Evolutionary conservation across 2,113 vertebrate species (phyloP).

Genomic region (Tragulus kanchil): DNA sequence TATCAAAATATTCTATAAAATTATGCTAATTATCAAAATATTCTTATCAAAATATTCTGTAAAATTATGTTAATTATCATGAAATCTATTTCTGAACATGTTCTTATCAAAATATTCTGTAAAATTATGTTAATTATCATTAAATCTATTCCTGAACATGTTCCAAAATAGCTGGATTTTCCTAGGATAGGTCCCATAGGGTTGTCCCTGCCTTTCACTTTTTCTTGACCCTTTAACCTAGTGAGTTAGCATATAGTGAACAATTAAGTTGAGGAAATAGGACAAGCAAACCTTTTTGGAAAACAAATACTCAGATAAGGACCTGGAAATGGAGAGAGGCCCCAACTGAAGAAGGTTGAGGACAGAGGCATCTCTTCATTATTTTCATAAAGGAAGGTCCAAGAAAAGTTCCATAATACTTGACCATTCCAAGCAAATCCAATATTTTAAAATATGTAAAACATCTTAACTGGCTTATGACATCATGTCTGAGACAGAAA

Average conservation of each 20-base stretch:
- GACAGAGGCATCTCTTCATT: not conserved
- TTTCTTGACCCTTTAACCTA: not conserved
- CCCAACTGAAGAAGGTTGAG: not conserved
- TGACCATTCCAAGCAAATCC: not conserved
- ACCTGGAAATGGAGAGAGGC: not conserved
- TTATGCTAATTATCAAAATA: not conserved
- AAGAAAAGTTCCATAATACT: not conserved
- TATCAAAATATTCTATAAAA: constrained; percentile 28
- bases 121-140: too few species aligned
- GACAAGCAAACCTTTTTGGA: not conserved
- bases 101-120: too few species aligned
- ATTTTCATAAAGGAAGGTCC: not conserved
- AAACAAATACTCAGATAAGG: not conserved
- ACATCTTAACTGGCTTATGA: constrained; percentile 52
- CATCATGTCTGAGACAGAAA: constrained; percentile 66
- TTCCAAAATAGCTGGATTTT: not conserved
- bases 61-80: too few species aligned
- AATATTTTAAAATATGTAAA: constrained; percentile 54
- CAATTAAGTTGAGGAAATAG: not conserved
- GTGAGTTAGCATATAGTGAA: not conserved
- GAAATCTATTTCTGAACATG: too few species aligned
- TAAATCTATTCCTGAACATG: not conserved
- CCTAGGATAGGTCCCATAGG: not conserved
- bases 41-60: too few species aligned
- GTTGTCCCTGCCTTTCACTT: not conserved